These are phyloP conservation scores for Lordiphosa collinella DNA, from an alignment of 1,140 invertebrate genomes.

Conservation along the genomic window DNA sequence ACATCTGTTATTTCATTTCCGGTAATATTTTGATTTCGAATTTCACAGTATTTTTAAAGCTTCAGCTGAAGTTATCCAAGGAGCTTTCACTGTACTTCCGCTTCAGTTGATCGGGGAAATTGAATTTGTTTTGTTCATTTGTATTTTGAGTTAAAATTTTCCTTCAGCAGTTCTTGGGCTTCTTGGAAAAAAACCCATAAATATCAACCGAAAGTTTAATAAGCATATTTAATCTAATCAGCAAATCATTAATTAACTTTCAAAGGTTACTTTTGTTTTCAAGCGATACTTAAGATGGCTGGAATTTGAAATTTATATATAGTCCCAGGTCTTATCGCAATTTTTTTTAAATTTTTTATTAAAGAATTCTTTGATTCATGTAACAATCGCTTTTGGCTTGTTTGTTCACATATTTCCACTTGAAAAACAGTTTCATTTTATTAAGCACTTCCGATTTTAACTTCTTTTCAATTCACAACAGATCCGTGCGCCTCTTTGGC, in stretches of 20 bases:
- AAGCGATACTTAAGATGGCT: constrained; percentile 46
- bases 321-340: constrained; percentile 22
- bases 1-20: no score
- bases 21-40: no score
- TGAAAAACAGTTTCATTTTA: no score
- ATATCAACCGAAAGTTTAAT: constrained; percentile 15
- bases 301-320: constrained; percentile 34
- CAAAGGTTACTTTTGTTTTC: constrained; percentile 29
- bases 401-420: no score
- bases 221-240: constrained; percentile 62
- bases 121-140: no score
- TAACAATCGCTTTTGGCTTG: no score
- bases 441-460: background rate
- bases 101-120: no score
- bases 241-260: constrained; percentile 51
- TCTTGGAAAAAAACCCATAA: no score
- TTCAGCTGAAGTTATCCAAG: no score
- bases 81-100: no score
- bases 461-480: background rate
- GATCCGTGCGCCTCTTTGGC: constrained; percentile 16
- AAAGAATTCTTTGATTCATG: no score
- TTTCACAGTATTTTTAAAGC: no score
- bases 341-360: constrained; percentile 13
- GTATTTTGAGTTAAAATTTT: background rate
- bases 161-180: background rate